These are phyloP conservation scores for Huso huso DNA, from an alignment of 2,797 vertebrate species.

Conservation along the genomic window DNA sequence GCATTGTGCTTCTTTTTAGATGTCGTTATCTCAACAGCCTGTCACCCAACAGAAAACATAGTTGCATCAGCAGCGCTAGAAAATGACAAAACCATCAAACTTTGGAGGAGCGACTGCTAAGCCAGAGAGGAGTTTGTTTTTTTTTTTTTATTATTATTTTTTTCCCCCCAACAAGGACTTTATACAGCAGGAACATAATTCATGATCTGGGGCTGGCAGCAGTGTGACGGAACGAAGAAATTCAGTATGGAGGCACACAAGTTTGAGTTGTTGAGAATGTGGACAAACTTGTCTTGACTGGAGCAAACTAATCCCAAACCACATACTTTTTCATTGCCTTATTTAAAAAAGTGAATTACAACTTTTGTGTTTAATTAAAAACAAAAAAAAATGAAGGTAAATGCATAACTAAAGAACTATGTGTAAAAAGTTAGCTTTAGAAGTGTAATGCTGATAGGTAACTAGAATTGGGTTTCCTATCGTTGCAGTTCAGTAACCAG, in stretches of 20 bases:
- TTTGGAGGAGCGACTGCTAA: slow-evolving; percentile 99
- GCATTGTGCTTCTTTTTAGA: slow-evolving; percentile 50
- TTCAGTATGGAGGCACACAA: not conserved
- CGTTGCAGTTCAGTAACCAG: no score
- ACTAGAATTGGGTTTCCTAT: no score
- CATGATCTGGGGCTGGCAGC: slow-evolving; percentile 20
- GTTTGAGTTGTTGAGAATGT: slow-evolving; percentile 8
- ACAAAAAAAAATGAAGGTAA: slow-evolving; percentile 1
- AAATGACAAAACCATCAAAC: slow-evolving; percentile 99
- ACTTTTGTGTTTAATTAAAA: slow-evolving; percentile 17
- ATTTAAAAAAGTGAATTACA: slow-evolving; percentile 18
- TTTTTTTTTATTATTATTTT: slow-evolving; percentile 31
- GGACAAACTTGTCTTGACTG: slow-evolving; percentile 10
- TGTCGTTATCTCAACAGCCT: slow-evolving; percentile 95
- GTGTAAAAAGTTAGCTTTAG: no score
- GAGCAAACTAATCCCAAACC: not conserved
- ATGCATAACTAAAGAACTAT: not conserved
- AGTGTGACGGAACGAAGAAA: slow-evolving; percentile 27
- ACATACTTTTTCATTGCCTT: slow-evolving; percentile 18
- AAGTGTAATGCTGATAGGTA: no score
- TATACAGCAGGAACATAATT: slow-evolving; percentile 30
- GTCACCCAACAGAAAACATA: slow-evolving; percentile 98
- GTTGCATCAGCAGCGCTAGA: slow-evolving; percentile 94
- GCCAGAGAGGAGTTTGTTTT: slow-evolving; percentile 23
- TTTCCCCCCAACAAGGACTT: slow-evolving; percentile 23